Evolutionary conservation across 2,113 vertebrate species (phyloP).

Genomic region (Castor canadensis): DNA sequence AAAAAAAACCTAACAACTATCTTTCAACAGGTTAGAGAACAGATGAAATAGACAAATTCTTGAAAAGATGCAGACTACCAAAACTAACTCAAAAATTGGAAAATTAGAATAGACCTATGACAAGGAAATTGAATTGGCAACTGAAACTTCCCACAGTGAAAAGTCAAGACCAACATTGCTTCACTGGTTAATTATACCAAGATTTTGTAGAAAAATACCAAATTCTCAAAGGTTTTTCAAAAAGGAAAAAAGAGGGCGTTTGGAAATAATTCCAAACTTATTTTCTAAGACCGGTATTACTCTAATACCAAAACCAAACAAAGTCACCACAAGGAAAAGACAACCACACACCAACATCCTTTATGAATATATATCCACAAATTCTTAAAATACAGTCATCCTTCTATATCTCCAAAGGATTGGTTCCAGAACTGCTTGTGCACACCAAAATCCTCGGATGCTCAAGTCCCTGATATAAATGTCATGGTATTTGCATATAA

Average conservation of each 20-base stretch:
- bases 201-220: neutral
- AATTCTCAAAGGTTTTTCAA: neutral
- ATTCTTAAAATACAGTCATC: neutral
- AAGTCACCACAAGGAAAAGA: neutral
- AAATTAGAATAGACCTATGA: neutral
- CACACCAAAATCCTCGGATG: neutral
- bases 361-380: neutral
- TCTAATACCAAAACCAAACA: neutral
- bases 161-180: neutral
- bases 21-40: neutral
- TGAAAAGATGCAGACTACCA: neutral
- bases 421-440: neutral
- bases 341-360: neutral
- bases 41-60: neutral
- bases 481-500: neutral
- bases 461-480: neutral
- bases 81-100: neutral
- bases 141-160: neutral
- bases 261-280: neutral
- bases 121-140: neutral
- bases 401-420: neutral
- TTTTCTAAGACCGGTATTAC: neutral
- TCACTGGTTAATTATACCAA: neutral
- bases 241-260: neutral
- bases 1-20: too few species aligned